phyloP scores from a whole-genome alignment of 2,113 vertebrate species.

The Megatriorchis doriae region DNA sequence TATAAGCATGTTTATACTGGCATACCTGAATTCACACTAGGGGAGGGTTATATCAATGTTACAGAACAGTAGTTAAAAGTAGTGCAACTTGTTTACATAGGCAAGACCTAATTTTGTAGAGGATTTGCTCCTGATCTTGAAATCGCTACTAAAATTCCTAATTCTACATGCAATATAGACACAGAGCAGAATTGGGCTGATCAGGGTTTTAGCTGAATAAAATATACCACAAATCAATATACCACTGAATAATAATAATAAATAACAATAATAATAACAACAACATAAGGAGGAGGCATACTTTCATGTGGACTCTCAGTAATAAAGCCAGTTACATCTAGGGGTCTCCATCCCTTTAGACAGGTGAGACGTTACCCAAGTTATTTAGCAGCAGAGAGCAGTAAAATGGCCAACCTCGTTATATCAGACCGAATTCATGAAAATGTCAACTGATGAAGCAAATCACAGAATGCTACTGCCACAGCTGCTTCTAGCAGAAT shows the following conservation, averaged over 20 bases:
- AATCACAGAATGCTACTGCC: neutral
- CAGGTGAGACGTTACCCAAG: neutral
- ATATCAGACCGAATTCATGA: neutral
- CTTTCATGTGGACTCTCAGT: neutral
- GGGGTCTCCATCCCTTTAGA: neutral
- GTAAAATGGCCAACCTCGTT: neutral
- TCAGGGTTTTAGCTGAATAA: neutral
- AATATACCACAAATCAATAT: neutral
- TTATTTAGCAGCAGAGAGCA: neutral
- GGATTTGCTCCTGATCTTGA: neutral
- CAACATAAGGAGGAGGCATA: neutral
- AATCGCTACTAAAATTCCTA: neutral
- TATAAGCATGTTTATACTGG: constrained; percentile 19
- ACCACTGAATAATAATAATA: neutral
- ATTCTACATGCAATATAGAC: neutral
- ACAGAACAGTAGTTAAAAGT: neutral
- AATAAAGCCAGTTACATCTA: neutral
- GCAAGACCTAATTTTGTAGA: neutral
- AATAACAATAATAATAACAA: neutral
- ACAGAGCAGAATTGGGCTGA: neutral
- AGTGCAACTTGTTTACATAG: neutral
- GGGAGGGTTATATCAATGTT: neutral
- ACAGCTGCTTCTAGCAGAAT: neutral
- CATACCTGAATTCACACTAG: neutral
- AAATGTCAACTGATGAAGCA: constrained; percentile 4